Evolutionary conservation across 2,797 vertebrate genomes (phyloP).

Genomic region (Adelosebastes latens): DNA sequence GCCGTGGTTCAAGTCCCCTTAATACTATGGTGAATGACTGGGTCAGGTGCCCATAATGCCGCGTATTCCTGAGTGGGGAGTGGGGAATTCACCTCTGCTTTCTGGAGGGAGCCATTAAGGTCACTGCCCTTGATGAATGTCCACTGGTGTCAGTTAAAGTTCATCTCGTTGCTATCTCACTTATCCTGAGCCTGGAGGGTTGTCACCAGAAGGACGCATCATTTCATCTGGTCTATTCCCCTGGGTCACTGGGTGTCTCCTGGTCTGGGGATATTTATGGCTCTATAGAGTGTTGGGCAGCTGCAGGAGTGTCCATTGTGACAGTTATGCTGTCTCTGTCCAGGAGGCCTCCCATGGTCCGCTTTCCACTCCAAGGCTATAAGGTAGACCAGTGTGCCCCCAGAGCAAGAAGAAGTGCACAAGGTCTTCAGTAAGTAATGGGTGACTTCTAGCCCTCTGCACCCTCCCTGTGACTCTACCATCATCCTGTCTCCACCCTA

Average conservation of each 20-base stretch:
- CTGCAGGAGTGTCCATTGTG: conserved; percentile 25
- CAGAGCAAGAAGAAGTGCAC: background rate
- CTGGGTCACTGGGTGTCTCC: conserved; percentile 19
- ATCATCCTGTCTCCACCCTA: background rate
- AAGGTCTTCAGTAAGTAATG: conserved; percentile 13
- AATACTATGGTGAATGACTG: background rate
- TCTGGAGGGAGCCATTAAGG: conserved; percentile 51
- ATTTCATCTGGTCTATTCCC: conserved; percentile 39
- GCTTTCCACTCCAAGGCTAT: conserved; percentile 1
- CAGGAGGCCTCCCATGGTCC: background rate
- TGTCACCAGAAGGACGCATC: conserved; percentile 44
- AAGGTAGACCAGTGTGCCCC: background rate
- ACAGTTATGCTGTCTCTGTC: conserved; percentile 16
- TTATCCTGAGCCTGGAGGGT: conserved; percentile 35
- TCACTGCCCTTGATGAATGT: conserved; percentile 54
- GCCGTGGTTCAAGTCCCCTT: background rate
- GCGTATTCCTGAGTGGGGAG: background rate
- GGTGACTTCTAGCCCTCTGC: background rate
- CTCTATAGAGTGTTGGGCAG: conserved; percentile 27
- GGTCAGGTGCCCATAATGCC: conserved; percentile 1
- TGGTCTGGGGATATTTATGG: conserved; percentile 49
- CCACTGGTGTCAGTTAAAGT: conserved; percentile 47
- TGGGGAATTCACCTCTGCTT: conserved; percentile 1
- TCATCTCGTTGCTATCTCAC: conserved; percentile 51
- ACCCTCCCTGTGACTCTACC: background rate